Evolutionary conservation across 2,797 vertebrate genomes (phyloP), one percentile per base, ranked within the genome.

Genomic region (Acrocephalus scirpaceus): DNA sequence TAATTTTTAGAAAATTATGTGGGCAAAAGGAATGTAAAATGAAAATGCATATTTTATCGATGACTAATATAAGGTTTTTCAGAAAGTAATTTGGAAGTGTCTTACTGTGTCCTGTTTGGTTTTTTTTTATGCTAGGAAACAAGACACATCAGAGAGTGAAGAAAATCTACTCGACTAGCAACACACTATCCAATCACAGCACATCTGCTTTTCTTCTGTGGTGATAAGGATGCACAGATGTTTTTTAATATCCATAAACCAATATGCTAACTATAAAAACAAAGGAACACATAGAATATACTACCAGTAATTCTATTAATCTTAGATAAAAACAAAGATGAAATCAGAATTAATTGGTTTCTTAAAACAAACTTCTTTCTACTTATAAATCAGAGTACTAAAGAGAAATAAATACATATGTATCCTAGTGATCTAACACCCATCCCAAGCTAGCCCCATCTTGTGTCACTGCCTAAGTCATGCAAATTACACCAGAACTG

Each of bases 401-500:
- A 97, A 97, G 95, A 97, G 92, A 97, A 98, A 98, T 93, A 98
- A 98, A 98, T 96, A 97, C 96, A 94, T 96, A 96, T 70, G 81
- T 98, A 98, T 98, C 98, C 86, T 94, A 98, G 98, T 98, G 98
- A 98, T 99, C 98, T 98, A 98, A 98, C 98, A 98, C 97, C 98
- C 97, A 97, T 98, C 98, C 97, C 98, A 96, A 97, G 98, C 98
- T 98, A 99, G 98, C 97, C 97, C 98, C 98, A 98, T 98, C 98
- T 98, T 99, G 98, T 98, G 98, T 98, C 98, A 98, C 98, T 98
- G 98, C 98, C 99, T 99, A 98, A 98, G 98, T 99, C 99, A 99
- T 99, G 99, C 99, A 99, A 99, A 99, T 99, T 98, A 98, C 98
- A 98, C 98, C 98, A 98, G 98, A 98, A 98, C 99, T 99, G 99